Conservation (phyloP, 2,888 invertebrate species). For the Drosophila hawaiiensis region DNA sequence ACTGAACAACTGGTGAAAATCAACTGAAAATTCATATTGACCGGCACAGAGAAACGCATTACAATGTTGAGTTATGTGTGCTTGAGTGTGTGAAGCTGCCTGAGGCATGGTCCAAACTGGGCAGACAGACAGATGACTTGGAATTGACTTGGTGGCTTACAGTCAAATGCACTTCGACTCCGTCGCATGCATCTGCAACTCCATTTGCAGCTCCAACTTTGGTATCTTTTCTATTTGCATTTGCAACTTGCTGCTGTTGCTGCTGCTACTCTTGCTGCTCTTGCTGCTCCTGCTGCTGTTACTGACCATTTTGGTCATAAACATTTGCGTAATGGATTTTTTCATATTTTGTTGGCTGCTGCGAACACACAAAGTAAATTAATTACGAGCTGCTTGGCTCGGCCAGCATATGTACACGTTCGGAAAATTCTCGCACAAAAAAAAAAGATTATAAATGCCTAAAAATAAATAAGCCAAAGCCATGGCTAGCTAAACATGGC, state of each 20-base stretch:
- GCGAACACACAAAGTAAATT: conserved; percentile 80
- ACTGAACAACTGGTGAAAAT: conserved; percentile 58
- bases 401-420: conserved; percentile 65
- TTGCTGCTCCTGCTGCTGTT: conserved; percentile 30
- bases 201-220: conserved; percentile 63
- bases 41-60: conserved; percentile 66
- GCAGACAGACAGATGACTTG: conserved; percentile 39
- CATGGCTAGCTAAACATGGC: conserved; percentile 56
- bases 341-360: conserved; percentile 76
- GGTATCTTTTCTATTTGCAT: conserved; percentile 81
- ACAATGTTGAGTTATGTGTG: conserved; percentile 70
- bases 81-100: conserved; percentile 14
- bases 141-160: conserved; percentile 58
- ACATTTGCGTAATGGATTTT: conserved; percentile 82
- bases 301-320: conserved; percentile 81
- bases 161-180: conserved; percentile 68
- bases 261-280: conserved; percentile 12
- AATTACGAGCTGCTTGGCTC: conserved; percentile 69
- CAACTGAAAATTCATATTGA: conserved; percentile 59
- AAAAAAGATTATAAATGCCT: conserved; percentile 70
- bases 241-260: conserved; percentile 30
- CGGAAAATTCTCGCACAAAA: conserved; percentile 56
- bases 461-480: conserved; percentile 71
- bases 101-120: conserved; percentile 40
- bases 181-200: conserved; percentile 66